These are phyloP conservation scores for Diadromus collaris DNA, from an alignment of 2,888 invertebrate genomes.

Conservation along the genomic window DNA sequence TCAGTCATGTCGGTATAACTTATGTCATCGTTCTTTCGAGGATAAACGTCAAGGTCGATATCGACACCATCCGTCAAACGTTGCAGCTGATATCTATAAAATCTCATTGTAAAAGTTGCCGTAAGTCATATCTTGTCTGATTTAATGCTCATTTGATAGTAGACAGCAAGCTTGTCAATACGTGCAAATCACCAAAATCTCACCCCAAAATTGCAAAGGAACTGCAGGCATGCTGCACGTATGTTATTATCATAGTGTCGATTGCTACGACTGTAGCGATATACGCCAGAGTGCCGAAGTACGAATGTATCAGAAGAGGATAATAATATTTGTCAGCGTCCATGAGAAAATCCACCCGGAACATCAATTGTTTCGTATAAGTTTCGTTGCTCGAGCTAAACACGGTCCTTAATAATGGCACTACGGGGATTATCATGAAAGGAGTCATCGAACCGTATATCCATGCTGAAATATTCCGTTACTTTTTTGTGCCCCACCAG, in stretches of 20 bases:
- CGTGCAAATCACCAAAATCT: conserved; percentile 8
- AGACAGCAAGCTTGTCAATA: background rate
- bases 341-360: conserved; percentile 65
- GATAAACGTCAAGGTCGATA: conserved; percentile 60
- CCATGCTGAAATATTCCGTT: too few relatives aligned
- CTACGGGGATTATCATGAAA: conserved; percentile 60
- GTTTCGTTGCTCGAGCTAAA: conserved; percentile 56
- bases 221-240: conserved; percentile 66
- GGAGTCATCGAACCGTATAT: conserved; percentile 62
- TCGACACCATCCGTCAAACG: conserved; percentile 55
- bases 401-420: conserved; percentile 55
- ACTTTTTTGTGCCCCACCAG: too few relatives aligned
- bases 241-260: conserved; percentile 63
- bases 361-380: conserved; percentile 59
- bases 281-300: conserved; percentile 61
- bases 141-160: conserved; percentile 8
- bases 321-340: conserved; percentile 64
- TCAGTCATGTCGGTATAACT: conserved; percentile 56
- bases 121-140: background rate
- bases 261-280: conserved; percentile 60
- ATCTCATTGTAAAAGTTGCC: conserved; percentile 9
- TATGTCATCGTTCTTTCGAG: conserved; percentile 52
- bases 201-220: conserved; percentile 65
- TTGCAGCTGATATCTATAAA: conserved; percentile 63
- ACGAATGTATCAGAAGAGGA: conserved; percentile 63